Base-by-base conservation (phyloP, 2,888 invertebrate species). In the Toxonevra muliebris region DNA sequence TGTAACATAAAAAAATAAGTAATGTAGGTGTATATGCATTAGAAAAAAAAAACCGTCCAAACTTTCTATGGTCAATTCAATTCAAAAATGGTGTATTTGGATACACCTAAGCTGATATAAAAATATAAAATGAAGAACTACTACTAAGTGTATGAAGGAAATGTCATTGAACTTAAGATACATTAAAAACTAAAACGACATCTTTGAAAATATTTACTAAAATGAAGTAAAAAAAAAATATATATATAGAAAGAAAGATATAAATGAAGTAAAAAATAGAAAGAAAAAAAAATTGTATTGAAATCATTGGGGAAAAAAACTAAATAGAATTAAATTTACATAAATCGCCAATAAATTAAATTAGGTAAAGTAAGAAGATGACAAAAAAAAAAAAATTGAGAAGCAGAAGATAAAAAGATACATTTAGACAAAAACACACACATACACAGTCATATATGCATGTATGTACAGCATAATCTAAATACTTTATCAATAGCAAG, bases 311-410 rank as follows among this genome's bases (percentile, higher is more conserved):
- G 52, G 57, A 20, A 52, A 60, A 59, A 68, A 65, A 55, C 53
- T 59, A 55, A 66, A 65, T 58, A 70, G 30, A 62, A 45, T 66
- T 69, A 61, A 70, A 74, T 73, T 74, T 70, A 69, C 74, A 74
- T 74, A 74, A 72, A 74, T 70, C 63, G 68, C 68, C 70, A 67
- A 74, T 74, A 74, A 72, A 74, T 72, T 72, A 72, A 72, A 71
- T 72, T 70, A 74, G 72, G 69, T 71, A 73, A 57, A 57, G n/a
- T 30, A 57, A 57, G 4, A 57, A 57, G 40, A 40, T 12, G 15
- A 12, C 4, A n/a, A 15, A 7, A 59, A 65, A 63, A 52, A 42
- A 58, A 59, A 59, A 55, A 58, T 10, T 30, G 8, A 41, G 59
- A 58, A 62, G 69, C n/a, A 52, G 50, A 30, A 20, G 17, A 65